phyloP scores from a whole-genome alignment of 2,888 invertebrate genomes.

The Acleris literana region DNA sequence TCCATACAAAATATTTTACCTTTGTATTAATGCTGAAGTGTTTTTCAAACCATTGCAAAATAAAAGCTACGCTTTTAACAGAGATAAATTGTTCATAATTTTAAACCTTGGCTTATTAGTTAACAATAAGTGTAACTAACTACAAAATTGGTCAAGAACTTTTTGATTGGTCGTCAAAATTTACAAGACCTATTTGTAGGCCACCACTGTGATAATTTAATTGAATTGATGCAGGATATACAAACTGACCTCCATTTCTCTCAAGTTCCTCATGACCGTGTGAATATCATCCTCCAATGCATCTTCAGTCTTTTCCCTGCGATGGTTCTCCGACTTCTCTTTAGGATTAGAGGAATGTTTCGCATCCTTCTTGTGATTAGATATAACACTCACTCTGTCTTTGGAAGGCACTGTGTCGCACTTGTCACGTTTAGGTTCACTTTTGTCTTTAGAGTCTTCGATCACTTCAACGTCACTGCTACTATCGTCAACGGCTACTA shows the following conservation, averaged over 20 bases:
- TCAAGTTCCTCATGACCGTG: conserved; percentile 67
- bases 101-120: too few species aligned
- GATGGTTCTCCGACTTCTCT: conserved; percentile 44
- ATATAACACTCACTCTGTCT: conserved; percentile 57
- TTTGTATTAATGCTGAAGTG: too few species aligned
- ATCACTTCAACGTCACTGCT: conserved; percentile 79
- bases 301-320: conserved; percentile 51
- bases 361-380: conserved; percentile 45
- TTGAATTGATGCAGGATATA: too few species aligned
- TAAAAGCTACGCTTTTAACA: too few species aligned
- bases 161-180: too few species aligned
- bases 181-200: too few species aligned
- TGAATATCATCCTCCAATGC: conserved; percentile 65
- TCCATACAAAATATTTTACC: too few species aligned
- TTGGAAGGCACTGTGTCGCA: conserved; percentile 74
- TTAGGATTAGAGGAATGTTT: conserved; percentile 15
- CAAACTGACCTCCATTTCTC: conserved; percentile 70
- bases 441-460: conserved; percentile 62
- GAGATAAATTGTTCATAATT: too few species aligned
- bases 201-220: too few species aligned
- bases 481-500: conserved; percentile 70
- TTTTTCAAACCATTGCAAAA: too few species aligned
- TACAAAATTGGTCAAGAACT: too few species aligned
- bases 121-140: too few species aligned
- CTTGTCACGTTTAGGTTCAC: conserved; percentile 51